Conservation (phyloP, 2,888 invertebrate species). For the Chrysomela aeneicollis region DNA sequence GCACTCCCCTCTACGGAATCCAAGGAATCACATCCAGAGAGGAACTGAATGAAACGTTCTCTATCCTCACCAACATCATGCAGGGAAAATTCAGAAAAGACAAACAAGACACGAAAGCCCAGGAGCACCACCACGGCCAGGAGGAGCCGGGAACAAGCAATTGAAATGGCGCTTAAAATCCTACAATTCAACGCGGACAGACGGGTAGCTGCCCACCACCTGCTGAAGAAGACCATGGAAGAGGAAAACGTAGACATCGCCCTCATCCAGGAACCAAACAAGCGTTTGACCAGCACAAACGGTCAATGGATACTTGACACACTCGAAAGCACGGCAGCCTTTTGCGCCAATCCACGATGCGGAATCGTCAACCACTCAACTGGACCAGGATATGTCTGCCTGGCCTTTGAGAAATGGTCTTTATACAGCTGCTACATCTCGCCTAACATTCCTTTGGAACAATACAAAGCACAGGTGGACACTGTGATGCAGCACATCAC, state of each 20-base stretch:
- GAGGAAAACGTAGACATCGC: not conserved
- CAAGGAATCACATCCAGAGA: no score
- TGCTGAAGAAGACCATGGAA: not conserved
- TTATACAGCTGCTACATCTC: not conserved
- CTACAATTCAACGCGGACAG: not conserved
- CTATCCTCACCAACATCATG: no score
- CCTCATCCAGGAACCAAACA: not conserved
- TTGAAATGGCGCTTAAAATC: not conserved
- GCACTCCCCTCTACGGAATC: no score
- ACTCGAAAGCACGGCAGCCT: not conserved
- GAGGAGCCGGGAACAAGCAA: not conserved
- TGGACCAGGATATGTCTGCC: no score
- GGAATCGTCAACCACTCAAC: no score
- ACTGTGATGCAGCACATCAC: not conserved
- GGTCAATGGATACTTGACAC: not conserved
- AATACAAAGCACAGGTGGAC: not conserved
- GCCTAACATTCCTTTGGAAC: not conserved
- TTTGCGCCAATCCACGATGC: no score
- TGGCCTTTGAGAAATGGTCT: not conserved
- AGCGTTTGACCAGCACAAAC: not conserved
- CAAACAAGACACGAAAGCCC: not conserved
- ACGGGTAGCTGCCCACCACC: not conserved
- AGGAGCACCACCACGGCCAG: no score
- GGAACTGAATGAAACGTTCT: no score
- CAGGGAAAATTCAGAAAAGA: no score